These are phyloP conservation scores for Pygoscelis adeliae DNA, from an alignment of 2,113 vertebrate species.

Conservation along the genomic window DNA sequence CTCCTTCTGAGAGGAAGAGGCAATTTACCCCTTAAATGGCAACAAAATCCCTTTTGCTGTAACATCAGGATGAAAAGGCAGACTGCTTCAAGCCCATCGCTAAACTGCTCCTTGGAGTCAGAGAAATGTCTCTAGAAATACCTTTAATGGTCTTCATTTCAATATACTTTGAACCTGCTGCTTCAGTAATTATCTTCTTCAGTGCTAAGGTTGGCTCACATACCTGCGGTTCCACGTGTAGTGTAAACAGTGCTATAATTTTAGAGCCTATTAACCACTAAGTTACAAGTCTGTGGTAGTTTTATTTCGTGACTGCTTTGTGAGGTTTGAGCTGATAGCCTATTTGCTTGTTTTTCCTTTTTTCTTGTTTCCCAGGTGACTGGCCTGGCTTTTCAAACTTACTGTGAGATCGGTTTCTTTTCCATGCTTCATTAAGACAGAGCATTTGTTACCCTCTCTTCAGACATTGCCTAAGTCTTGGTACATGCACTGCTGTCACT, in stretches of 20 bases:
- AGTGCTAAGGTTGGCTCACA: neutral
- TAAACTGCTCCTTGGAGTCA: neutral
- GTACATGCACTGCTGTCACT: neutral
- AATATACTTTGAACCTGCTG: neutral
- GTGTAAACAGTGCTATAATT: neutral
- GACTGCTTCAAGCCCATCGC: neutral
- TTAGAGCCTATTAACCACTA: conserved; percentile 8
- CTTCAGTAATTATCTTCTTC: neutral
- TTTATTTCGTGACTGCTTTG: neutral
- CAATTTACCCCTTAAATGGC: neutral
- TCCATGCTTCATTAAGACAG: conserved; percentile 32
- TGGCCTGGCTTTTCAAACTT: conserved; percentile 19
- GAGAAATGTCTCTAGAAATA: neutral
- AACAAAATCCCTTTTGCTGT: neutral
- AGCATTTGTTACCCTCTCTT: conserved; percentile 13
- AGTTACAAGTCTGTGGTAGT: neutral
- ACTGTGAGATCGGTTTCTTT: neutral
- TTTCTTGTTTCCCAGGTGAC: conserved; percentile 49
- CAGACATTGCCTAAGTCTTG: conserved; percentile 12
- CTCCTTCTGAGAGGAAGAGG: neutral
- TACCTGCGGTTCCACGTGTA: neutral
- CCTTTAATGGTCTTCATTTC: neutral
- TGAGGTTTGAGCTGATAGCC: neutral
- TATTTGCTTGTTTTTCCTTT: conserved; percentile 6
- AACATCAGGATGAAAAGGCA: neutral